phyloP scores from a whole-genome alignment of 1,140 invertebrate species.

The Rhyacophila brunnea region DNA sequence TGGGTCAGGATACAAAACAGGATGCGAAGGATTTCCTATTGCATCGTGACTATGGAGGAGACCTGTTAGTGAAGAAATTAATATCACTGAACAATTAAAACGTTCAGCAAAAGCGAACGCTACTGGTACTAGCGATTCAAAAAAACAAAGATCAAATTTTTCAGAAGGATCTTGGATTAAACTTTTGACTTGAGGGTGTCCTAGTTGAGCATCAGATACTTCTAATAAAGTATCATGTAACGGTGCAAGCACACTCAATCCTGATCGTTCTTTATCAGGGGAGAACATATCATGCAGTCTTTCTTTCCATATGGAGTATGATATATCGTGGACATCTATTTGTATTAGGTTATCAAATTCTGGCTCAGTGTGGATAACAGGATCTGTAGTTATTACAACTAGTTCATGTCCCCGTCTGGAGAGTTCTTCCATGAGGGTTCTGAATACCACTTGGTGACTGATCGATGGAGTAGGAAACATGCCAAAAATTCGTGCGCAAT shows the following conservation, averaged over 20 bases:
- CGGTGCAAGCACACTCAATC: constrained; percentile 36
- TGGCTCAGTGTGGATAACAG: constrained; percentile 36
- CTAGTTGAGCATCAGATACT: constrained; percentile 34
- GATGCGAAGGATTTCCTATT: constrained; percentile 48
- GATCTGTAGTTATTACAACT: constrained; percentile 44
- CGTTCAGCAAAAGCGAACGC: constrained; percentile 41
- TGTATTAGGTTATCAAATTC: constrained; percentile 40
- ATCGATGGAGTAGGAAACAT: constrained; percentile 51
- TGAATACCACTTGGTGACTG: constrained; percentile 58
- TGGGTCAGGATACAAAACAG: constrained; percentile 46
- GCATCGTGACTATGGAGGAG: constrained; percentile 26
- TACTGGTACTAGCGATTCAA: constrained; percentile 37
- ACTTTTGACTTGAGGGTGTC: constrained; percentile 36
- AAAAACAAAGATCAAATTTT: constrained; percentile 42
- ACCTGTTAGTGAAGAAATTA: constrained; percentile 40
- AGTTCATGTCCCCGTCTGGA: constrained; percentile 52
- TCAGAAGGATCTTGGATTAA: constrained; percentile 37
- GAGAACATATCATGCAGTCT: constrained; percentile 5
- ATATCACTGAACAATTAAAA: constrained; percentile 44
- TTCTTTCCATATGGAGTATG: constrained; percentile 36
- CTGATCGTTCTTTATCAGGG: not conserved
- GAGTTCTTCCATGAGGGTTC: constrained; percentile 47
- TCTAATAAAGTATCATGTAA: constrained; percentile 1
- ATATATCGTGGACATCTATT: constrained; percentile 42
- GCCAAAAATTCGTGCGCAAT: constrained; percentile 50